These are phyloP conservation scores for Apaloderma vittatum DNA, from an alignment of 2,113 vertebrate species.

Conservation along the genomic window DNA sequence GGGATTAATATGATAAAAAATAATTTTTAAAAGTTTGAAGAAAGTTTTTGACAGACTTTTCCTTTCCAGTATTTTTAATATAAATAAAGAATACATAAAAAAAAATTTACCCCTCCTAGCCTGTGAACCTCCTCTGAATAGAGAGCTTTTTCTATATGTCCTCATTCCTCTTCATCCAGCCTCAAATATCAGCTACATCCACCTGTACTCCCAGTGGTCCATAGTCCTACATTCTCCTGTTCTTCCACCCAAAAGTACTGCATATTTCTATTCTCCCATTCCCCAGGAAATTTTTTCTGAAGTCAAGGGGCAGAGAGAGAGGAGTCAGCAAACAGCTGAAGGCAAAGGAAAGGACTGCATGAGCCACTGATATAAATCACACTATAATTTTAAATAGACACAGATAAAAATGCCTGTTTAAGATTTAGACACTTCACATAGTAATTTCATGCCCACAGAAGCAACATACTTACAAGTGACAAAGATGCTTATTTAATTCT, in stretches of 20 bases:
- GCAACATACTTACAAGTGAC: neutral
- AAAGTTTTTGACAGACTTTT: neutral
- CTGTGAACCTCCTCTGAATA: neutral
- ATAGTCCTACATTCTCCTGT: neutral
- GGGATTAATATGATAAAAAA: neutral
- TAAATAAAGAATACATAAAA: neutral
- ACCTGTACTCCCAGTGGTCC: neutral
- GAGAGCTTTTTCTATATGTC: neutral
- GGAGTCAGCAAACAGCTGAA: neutral
- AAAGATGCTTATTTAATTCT: neutral
- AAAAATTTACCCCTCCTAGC: neutral
- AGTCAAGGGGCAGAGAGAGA: neutral
- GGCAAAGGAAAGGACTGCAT: neutral
- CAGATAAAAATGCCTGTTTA: neutral
- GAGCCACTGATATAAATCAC: neutral
- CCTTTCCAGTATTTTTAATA: neutral
- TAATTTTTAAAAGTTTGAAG: neutral
- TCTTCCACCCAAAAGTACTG: neutral
- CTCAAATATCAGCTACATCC: neutral
- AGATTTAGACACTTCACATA: neutral
- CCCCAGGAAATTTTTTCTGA: neutral
- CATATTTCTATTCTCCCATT: neutral
- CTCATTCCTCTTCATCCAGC: neutral
- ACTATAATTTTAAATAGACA: neutral
- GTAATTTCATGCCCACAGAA: neutral